Conservation (phyloP, 2,797 vertebrate genomes). For the Vipera latastei region DNA sequence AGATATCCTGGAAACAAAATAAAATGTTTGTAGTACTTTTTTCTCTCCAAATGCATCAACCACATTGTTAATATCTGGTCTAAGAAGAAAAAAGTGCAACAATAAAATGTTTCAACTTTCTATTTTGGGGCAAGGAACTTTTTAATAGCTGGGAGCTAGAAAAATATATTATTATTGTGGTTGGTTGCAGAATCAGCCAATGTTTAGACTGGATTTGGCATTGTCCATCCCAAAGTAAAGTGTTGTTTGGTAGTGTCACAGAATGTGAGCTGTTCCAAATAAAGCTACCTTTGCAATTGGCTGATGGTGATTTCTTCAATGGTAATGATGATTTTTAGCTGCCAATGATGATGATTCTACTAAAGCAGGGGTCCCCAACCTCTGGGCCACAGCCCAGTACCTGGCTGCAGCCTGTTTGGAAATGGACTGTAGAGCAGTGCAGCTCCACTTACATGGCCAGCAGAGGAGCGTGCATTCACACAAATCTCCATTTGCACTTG, state of each 20-base stretch:
- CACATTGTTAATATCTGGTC: neutral
- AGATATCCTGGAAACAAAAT: neutral
- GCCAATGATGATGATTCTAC: neutral
- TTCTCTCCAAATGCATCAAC: neutral
- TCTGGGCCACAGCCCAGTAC: neutral
- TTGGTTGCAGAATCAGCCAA: neutral
- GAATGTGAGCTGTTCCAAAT: neutral
- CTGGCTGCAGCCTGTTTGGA: neutral
- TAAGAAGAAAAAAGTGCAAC: neutral
- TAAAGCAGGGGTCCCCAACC: neutral
- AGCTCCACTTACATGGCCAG: neutral
- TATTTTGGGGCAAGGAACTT: neutral
- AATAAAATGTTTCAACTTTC: neutral
- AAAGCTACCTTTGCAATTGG: neutral
- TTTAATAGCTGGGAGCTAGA: neutral
- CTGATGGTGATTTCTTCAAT: neutral
- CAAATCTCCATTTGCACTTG: neutral
- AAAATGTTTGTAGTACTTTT: neutral
- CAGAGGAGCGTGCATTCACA: neutral
- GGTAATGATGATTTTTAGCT: neutral
- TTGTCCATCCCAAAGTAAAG: neutral
- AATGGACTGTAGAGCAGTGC: neutral
- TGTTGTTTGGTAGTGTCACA: neutral
- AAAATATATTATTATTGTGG: neutral
- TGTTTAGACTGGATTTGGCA: neutral